phyloP scores from a whole-genome alignment of 2,888 invertebrate genomes.

The Spodoptera exigua region DNA sequence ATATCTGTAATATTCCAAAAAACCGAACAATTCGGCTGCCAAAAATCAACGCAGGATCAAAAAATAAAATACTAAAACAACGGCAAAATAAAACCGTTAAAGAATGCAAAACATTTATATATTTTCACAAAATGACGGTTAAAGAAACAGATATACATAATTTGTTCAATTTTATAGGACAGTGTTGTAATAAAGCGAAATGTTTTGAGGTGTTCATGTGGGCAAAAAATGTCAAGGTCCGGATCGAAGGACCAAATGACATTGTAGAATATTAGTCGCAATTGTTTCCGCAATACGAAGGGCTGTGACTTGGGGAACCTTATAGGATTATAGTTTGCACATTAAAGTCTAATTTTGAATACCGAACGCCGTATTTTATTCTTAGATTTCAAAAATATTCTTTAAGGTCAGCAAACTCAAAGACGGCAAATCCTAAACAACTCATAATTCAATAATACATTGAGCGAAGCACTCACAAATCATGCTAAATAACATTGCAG shows the following conservation, averaged over 20 bases:
- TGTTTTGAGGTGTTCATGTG: not conserved
- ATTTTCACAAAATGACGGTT: conserved; percentile 41
- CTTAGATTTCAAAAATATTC: conserved; percentile 14
- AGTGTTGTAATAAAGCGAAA: not conserved
- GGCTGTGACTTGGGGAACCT: conserved; percentile 3
- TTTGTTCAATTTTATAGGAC: conserved; percentile 15
- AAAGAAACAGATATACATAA: conserved; percentile 9
- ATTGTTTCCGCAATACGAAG: conserved; percentile 13
- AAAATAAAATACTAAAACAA: conserved; percentile 28
- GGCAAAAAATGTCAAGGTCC: not conserved
- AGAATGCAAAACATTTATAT: conserved; percentile 32
- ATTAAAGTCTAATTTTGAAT: conserved; percentile 10
- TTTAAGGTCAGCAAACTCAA: conserved; percentile 27
- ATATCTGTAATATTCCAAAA: conserved; percentile 2
- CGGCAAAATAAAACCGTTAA: conserved; percentile 38
- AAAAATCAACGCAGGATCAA: conserved; percentile 21
- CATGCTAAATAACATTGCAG: conserved; percentile 51
- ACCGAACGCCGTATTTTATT: conserved; percentile 18
- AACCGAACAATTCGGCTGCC: conserved; percentile 23
- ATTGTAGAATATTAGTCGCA: not conserved
- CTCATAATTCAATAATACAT: conserved; percentile 7
- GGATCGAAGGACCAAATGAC: conserved; percentile 27
- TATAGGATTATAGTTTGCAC: not conserved
- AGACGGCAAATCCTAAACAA: conserved; percentile 6
- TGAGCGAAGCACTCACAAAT: conserved; percentile 33